Percentiles rank a stretch among this genome's conserved stretches.
Evolutionary conservation across 2,888 invertebrate species (phyloP).

Genomic region (Rotaria macrura): DNA sequence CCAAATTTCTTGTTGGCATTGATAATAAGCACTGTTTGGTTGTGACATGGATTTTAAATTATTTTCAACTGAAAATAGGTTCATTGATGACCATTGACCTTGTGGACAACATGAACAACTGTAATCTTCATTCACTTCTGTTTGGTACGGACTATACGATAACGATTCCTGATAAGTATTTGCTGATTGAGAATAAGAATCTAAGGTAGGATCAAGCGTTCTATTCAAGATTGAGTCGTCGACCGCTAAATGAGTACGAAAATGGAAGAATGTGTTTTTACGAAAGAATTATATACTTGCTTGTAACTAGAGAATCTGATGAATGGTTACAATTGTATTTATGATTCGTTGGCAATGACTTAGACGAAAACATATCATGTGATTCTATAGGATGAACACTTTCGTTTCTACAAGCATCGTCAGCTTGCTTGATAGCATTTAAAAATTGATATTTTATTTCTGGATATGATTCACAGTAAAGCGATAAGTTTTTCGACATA

Average conservation of each 20-base stretch:
- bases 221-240: neutral
- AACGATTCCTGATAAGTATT: neutral
- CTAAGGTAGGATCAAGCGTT: neutral
- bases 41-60: neutral
- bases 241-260: neutral
- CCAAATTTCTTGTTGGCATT: neutral
- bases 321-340: neutral
- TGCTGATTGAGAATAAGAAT: neutral
- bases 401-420: neutral
- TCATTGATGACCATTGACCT: neutral
- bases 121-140: neutral
- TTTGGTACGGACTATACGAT: neutral
- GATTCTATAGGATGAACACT: neutral
- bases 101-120: neutral
- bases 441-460: neutral
- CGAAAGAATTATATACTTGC: neutral
- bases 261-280: neutral
- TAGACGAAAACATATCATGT: neutral
- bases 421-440: neutral
- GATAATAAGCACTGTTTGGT: neutral
- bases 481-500: neutral
- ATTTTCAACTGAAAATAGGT: neutral
- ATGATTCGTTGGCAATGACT: neutral
- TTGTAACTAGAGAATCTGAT: neutral
- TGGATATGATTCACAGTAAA: neutral